phyloP scores from a whole-genome alignment of 2,113 vertebrate species.

The Rattus rattus region DNA sequence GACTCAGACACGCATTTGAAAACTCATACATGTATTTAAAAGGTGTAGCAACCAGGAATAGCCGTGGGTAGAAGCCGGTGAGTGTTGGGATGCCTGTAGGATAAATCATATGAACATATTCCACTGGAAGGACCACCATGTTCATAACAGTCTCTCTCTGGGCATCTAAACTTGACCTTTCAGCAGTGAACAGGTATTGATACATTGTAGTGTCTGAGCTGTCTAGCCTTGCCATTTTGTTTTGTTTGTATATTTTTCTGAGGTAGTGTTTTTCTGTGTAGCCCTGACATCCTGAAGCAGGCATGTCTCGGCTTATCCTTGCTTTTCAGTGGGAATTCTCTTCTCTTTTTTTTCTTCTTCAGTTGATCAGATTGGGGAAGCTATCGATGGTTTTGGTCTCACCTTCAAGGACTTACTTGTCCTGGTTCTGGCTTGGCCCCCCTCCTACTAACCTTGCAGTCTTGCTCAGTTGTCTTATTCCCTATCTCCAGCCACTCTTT shows the following conservation, averaged over 20 bases:
- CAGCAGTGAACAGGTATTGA: not conserved
- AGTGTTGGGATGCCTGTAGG: not conserved
- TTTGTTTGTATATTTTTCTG: not conserved
- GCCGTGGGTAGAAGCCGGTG: not conserved
- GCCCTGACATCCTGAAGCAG: too few relatives aligned
- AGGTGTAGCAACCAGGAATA: not conserved
- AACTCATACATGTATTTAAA: not conserved
- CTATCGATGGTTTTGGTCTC: not conserved
- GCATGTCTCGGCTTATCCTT: not conserved
- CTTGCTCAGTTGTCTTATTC: slow-evolving; percentile 6
- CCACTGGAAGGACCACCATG: not conserved
- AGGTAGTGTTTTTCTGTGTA: not conserved
- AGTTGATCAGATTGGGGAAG: not conserved
- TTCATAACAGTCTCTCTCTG: not conserved
- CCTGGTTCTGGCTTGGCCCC: slow-evolving; percentile 4
- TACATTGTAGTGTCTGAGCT: not conserved
- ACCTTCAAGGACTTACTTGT: not conserved
- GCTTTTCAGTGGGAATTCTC: not conserved
- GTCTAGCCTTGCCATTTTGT: not conserved
- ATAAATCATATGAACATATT: not conserved
- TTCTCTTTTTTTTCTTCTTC: too few relatives aligned
- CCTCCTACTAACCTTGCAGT: not conserved
- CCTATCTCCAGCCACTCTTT: not conserved
- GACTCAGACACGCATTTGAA: not conserved
- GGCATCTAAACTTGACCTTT: not conserved